phyloP scores from a whole-genome alignment of 2,113 vertebrate species.

The Glaucidium brasilianum region DNA sequence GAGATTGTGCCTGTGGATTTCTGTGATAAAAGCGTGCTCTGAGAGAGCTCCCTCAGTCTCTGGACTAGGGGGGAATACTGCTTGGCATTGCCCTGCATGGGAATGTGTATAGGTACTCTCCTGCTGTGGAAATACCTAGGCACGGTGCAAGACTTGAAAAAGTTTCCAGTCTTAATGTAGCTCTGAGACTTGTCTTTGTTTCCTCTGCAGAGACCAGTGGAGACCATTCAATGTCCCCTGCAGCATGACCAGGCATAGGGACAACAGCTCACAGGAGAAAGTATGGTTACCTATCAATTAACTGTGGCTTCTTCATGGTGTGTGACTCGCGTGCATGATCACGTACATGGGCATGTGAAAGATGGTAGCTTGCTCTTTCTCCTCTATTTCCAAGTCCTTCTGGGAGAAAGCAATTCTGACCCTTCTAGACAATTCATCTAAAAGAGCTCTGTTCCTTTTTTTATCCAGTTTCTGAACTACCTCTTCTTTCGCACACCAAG shows the following conservation, averaged over 20 bases:
- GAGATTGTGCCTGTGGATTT: neutral
- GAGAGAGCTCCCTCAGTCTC: neutral
- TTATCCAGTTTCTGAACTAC: neutral
- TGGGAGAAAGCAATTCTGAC: neutral
- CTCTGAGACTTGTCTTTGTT: fast-evolving
- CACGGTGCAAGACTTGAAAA: neutral
- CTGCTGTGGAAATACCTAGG: neutral
- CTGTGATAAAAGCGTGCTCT: neutral
- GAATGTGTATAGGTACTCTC: fast-evolving
- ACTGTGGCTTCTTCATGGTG: neutral
- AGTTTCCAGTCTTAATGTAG: neutral
- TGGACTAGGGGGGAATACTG: neutral
- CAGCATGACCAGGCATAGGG: fast-evolving
- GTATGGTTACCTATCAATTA: neutral
- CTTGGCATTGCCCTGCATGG: fast-evolving
- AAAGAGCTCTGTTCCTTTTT: neutral
- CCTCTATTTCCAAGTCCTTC: neutral
- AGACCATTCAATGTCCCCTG: neutral
- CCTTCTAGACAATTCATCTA: neutral
- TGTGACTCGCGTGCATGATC: no score
- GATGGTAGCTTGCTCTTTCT: neutral
- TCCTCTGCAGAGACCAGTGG: neutral
- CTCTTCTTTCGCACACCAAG: neutral
- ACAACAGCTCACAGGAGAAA: neutral
- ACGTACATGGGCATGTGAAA: neutral